A percentile compares a stretch with the other conserved stretches of the same genome.
These are phyloP conservation scores for Brotula barbata DNA, from an alignment of 2,797 vertebrate species.

Conservation along the genomic window DNA sequence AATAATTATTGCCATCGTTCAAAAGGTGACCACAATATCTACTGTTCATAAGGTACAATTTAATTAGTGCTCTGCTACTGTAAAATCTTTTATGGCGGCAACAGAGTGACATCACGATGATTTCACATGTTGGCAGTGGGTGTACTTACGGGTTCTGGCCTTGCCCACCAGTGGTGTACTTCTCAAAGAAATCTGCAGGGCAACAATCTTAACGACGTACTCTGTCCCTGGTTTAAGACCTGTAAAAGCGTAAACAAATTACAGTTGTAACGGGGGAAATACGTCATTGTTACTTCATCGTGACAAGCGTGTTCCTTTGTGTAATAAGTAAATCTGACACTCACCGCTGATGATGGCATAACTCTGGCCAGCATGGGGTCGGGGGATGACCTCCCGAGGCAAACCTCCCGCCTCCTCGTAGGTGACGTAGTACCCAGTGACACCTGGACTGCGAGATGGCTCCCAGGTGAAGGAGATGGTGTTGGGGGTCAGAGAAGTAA, in stretches of 20 bases:
- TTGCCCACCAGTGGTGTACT: slow-evolving; percentile 89
- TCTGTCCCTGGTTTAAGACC: slow-evolving; percentile 91
- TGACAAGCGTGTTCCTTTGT: no score
- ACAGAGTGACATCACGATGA: no score
- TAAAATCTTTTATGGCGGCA: no score
- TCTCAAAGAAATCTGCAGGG: slow-evolving; percentile 89
- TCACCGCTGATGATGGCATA: slow-evolving; percentile 86
- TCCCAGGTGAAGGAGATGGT: slow-evolving; percentile 90
- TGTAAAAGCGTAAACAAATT: no score
- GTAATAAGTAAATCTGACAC: background rate
- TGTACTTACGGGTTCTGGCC: slow-evolving; percentile 90
- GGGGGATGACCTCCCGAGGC: slow-evolving; percentile 83
- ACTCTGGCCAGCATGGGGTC: slow-evolving; percentile 80
- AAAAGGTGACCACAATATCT: no score
- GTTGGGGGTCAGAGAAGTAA: slow-evolving; percentile 88
- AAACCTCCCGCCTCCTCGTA: slow-evolving; percentile 85
- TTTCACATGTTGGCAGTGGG: background rate
- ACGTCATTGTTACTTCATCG: no score
- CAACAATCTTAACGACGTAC: slow-evolving; percentile 89
- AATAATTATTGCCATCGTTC: background rate
- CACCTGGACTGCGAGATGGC: slow-evolving; percentile 81
- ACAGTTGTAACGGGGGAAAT: no score
- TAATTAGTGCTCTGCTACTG: no score
- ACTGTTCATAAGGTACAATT: no score
- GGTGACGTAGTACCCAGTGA: slow-evolving; percentile 92